A percentile compares a stretch with the other conserved stretches of the same genome.
Evolutionary conservation across 2,797 vertebrate genomes (phyloP).

Genomic region (Chaetophractus vellerosus): DNA sequence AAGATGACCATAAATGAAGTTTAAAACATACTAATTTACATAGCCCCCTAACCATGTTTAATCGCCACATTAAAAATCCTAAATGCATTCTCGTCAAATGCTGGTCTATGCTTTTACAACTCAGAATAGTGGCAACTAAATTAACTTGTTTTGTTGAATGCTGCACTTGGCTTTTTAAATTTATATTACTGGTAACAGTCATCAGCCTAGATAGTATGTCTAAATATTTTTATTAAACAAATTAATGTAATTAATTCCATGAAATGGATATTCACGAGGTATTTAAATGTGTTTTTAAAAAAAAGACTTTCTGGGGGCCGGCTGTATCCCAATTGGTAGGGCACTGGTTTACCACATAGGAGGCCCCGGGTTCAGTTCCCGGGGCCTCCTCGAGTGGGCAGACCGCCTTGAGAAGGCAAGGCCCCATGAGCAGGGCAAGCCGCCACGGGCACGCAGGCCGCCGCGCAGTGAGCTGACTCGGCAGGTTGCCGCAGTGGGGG

Average conservation of each 20-base stretch:
- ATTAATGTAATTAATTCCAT: conserved; percentile 85
- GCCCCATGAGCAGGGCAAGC: no score
- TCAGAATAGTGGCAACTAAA: conserved; percentile 63
- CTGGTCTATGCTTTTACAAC: conserved; percentile 65
- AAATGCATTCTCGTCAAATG: conserved; percentile 73
- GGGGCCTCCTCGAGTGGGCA: no score
- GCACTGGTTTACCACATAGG: no score
- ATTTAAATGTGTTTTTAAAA: conserved; percentile 69
- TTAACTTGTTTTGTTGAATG: conserved; percentile 81
- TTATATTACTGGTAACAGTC: conserved; percentile 71
- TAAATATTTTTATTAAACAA: conserved; percentile 85
- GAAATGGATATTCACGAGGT: conserved; percentile 81
- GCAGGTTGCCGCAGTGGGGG: no score
- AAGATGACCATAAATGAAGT: conserved; percentile 82
- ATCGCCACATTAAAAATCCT: conserved; percentile 80
- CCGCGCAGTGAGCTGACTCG: no score
- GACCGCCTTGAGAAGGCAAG: no score
- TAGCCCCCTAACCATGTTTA: conserved; percentile 84
- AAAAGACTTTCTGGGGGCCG: no score
- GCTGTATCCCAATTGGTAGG: no score
- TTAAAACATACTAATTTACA: conserved; percentile 84
- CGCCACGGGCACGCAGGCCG: no score
- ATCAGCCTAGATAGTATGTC: conserved; percentile 65
- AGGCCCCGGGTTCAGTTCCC: no score
- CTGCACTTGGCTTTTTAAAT: conserved; percentile 74